A percentile compares a stretch with the other conserved stretches of the same genome.
phyloP scores from a whole-genome alignment of 2,797 vertebrate species.

The Eulemur mongoz region DNA sequence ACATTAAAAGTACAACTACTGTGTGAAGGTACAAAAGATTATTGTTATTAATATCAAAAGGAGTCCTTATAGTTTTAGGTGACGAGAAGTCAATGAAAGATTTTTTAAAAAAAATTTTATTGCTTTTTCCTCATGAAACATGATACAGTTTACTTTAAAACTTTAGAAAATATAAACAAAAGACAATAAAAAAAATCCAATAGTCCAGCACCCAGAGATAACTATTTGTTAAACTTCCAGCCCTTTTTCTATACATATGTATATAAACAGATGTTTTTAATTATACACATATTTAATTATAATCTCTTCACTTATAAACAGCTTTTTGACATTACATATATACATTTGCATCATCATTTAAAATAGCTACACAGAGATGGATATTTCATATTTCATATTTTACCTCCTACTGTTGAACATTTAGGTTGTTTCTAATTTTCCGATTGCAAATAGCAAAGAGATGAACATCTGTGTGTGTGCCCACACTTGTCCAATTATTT shows the following conservation, averaged over 20 bases:
- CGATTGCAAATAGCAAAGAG: background rate
- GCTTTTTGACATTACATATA: background rate
- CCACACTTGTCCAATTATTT: background rate
- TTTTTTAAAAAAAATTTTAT: slow-evolving; percentile 45
- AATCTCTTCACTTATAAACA: background rate
- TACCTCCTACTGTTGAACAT: background rate
- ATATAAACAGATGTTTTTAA: background rate
- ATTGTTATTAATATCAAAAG: slow-evolving; percentile 38
- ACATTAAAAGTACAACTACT: background rate
- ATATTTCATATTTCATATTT: background rate
- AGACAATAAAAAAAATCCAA: background rate
- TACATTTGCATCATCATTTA: background rate
- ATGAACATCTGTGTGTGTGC: background rate
- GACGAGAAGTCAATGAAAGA: background rate
- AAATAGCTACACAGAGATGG: background rate
- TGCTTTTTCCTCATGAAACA: background rate
- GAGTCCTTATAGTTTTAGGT: background rate
- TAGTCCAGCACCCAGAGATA: background rate
- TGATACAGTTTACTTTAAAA: slow-evolving; percentile 35
- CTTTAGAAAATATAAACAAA: slow-evolving; percentile 40
- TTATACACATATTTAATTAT: slow-evolving; percentile 1
- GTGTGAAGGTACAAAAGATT: background rate
- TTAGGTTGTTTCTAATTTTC: slow-evolving; percentile 3
- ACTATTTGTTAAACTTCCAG: background rate
- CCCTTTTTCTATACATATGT: background rate